phyloP scores from a whole-genome alignment of 2,797 vertebrate genomes.

The Acipenser ruthenus region DNA sequence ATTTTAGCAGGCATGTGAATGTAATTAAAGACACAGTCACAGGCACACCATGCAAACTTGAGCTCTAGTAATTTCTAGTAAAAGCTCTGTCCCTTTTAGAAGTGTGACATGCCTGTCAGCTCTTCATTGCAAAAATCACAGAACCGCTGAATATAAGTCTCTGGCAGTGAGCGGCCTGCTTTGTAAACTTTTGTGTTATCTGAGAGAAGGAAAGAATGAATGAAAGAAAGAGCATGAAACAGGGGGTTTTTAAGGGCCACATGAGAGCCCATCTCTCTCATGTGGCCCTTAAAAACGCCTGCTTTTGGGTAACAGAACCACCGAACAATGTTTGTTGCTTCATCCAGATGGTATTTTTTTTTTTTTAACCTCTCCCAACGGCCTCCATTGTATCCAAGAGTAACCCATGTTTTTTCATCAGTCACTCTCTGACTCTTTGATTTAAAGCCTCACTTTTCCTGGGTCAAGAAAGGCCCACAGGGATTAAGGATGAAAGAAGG shows the following conservation, averaged over 20 bases:
- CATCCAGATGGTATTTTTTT: conserved; percentile 52
- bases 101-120: no score
- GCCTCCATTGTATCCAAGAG: conserved; percentile 34
- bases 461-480: conserved; percentile 34
- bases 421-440: conserved; percentile 29
- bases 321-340: conserved; percentile 53
- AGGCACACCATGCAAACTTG: no score
- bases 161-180: no score
- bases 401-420: conserved; percentile 26
- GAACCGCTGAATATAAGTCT: not conserved
- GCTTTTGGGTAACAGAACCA: conserved; percentile 26
- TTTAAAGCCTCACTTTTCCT: conserved; percentile 33
- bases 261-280: conserved; percentile 29
- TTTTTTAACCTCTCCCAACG: conserved; percentile 4
- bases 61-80: no score
- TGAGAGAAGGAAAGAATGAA: not conserved
- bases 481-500: conserved; percentile 34
- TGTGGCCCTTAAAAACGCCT: conserved; percentile 29
- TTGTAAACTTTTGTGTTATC: not conserved
- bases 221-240: not conserved
- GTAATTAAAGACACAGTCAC: no score
- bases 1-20: no score
- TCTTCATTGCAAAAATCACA: not conserved
- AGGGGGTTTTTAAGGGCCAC: no score
- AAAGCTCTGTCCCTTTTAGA: no score